A percentile compares a stretch with the other conserved stretches of the same genome.
These are phyloP conservation scores for Drosophila prostipennis DNA, from an alignment of 2,888 invertebrate species.

Conservation along the genomic window DNA sequence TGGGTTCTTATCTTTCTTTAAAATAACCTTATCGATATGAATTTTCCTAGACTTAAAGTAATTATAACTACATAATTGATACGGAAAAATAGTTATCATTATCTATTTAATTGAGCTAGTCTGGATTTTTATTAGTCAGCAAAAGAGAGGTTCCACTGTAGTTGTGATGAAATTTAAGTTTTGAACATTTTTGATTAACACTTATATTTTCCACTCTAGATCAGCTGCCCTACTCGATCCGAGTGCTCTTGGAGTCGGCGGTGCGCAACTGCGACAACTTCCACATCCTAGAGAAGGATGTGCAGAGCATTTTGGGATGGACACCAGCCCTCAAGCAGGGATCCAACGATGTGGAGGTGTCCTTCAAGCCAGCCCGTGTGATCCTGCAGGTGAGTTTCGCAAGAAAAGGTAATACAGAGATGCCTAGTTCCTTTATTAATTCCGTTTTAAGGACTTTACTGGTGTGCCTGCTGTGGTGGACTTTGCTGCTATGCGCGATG, in stretches of 20 bases:
- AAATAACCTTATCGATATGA: background rate
- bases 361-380: constrained; percentile 98
- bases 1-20: background rate
- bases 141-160: background rate
- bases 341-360: constrained; percentile 91
- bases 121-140: too few species aligned
- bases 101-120: too few species aligned
- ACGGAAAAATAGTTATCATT: too few species aligned
- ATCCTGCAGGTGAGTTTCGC: constrained; percentile 91
- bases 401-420: too few species aligned
- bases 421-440: too few species aligned
- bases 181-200: background rate
- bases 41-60: background rate
- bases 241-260: constrained; percentile 97
- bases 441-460: constrained; percentile 89
- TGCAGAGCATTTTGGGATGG: constrained; percentile 95
- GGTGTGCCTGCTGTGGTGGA: constrained; percentile 99
- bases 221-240: constrained; percentile 94
- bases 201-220: constrained; percentile 84
- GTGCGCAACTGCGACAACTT: constrained; percentile 98
- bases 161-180: background rate
- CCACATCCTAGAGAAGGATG: constrained; percentile 93
- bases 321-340: constrained; percentile 85
- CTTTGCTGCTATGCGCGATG: constrained; percentile 99
- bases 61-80: background rate